Conservation (phyloP, 2,113 vertebrate species). For the Alosa alosa region DNA sequence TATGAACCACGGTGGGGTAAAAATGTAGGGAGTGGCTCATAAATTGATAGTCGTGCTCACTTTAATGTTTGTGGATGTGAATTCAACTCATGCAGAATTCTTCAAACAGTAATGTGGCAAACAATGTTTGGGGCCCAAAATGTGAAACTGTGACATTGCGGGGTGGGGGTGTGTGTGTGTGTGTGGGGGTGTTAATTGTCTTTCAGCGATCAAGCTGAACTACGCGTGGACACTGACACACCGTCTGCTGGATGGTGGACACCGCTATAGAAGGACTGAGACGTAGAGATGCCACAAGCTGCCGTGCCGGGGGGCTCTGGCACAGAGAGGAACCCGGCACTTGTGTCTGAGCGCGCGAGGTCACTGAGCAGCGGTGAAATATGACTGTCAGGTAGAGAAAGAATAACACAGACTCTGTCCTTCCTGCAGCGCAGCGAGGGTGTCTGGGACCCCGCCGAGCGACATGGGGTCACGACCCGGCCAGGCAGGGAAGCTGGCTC, state of each 20-base stretch:
- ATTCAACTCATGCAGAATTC: background rate
- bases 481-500: conserved; percentile 70
- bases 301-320: background rate
- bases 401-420: conserved; percentile 77
- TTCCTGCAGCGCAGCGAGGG: conserved; percentile 70
- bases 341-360: conserved; percentile 56
- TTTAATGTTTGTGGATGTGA: background rate
- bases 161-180: no score
- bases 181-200: background rate
- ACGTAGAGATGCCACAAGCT: background rate
- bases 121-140: background rate
- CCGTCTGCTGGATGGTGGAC: background rate
- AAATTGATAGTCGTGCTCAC: background rate
- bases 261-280: background rate
- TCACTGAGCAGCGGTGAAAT: conserved; percentile 64
- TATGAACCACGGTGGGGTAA: background rate
- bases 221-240: background rate
- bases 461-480: conserved; percentile 79
- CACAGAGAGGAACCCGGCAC: conserved; percentile 41
- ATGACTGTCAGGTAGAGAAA: conserved; percentile 77
- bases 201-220: background rate
- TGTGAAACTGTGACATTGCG: background rate
- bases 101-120: background rate
- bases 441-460: conserved; percentile 70
- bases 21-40: background rate